phyloP scores from a whole-genome alignment of 2,888 invertebrate genomes.

The Sepioteuthis lessoniana region DNA sequence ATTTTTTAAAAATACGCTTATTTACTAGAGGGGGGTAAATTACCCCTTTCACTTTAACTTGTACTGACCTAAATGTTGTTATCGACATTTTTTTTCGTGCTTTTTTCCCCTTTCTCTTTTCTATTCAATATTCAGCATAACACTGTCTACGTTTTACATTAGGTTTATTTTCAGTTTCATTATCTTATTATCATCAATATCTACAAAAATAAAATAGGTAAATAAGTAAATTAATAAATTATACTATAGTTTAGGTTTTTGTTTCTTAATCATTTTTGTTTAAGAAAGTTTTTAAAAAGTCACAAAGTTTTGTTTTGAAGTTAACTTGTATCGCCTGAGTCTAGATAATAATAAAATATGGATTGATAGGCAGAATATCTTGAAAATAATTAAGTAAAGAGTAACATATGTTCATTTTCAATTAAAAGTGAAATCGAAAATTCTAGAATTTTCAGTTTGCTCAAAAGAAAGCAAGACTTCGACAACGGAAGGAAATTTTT shows the following conservation, averaged over 20 bases:
- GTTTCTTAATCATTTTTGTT: background rate
- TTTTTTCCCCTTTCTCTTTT: background rate
- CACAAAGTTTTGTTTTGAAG: too few relatives aligned
- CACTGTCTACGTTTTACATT: background rate
- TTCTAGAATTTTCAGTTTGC: too few relatives aligned
- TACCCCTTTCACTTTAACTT: background rate
- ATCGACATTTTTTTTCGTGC: background rate
- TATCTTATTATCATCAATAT: background rate
- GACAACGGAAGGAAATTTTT: too few relatives aligned
- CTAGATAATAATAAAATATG: too few relatives aligned
- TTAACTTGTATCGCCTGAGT: too few relatives aligned
- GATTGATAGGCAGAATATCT: too few relatives aligned
- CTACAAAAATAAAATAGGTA: background rate
- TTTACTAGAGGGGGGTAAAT: background rate
- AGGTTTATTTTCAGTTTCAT: background rate
- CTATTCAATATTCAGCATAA: too few relatives aligned
- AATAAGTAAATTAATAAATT: too few relatives aligned
- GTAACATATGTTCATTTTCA: too few relatives aligned
- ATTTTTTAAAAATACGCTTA: background rate
- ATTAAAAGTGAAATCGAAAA: too few relatives aligned
- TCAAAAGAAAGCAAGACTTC: too few relatives aligned
- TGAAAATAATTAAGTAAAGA: too few relatives aligned
- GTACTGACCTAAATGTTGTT: background rate
- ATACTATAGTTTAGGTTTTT: background rate
- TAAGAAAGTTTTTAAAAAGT: background rate